Conservation (phyloP, 2,797 vertebrate genomes). For the Epinephelus malabaricus region DNA sequence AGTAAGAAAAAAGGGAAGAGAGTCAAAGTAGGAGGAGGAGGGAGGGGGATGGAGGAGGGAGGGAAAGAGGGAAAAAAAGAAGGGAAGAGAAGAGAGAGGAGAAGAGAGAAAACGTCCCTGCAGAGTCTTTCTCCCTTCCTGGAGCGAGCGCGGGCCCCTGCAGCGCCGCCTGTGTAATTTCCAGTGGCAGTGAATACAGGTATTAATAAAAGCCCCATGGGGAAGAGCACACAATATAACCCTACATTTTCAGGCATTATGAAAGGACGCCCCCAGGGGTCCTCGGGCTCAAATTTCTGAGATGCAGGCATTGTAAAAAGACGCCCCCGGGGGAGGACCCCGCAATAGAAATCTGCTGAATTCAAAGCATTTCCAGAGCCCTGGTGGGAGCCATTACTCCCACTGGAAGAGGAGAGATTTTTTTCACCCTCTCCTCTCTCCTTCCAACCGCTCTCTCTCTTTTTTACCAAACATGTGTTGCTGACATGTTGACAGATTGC, state of each 20-base stretch:
- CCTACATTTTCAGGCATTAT: slow-evolving; percentile 95
- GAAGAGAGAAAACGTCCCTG: slow-evolving; percentile 94
- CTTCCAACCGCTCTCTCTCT: slow-evolving; percentile 67
- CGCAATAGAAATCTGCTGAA: slow-evolving; percentile 94
- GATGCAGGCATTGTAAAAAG: slow-evolving; percentile 92
- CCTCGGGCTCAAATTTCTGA: slow-evolving; percentile 92
- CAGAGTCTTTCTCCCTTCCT: slow-evolving; percentile 92
- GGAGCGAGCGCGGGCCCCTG: slow-evolving; percentile 88
- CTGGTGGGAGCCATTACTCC: slow-evolving; percentile 93
- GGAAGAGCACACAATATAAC: slow-evolving; percentile 93
- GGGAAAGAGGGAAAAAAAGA: slow-evolving; percentile 1
- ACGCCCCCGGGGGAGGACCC: slow-evolving; percentile 88
- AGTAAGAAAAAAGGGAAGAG: slow-evolving; percentile 82
- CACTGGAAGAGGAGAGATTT: slow-evolving; percentile 81
- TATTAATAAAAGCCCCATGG: slow-evolving; percentile 95
- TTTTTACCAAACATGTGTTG: slow-evolving; percentile 99
- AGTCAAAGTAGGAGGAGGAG: slow-evolving; percentile 73
- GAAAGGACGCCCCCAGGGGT: slow-evolving; percentile 93
- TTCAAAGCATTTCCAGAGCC: slow-evolving; percentile 93
- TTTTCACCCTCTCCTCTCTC: slow-evolving; percentile 67
- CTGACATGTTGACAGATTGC: slow-evolving; percentile 99
- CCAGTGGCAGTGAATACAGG: slow-evolving; percentile 93
- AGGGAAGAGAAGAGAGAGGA: slow-evolving; percentile 73
- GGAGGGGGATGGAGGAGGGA: slow-evolving; percentile 48
- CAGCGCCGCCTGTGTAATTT: slow-evolving; percentile 92